A percentile compares a stretch with the other conserved stretches of the same genome.
Evolutionary conservation across 2,888 invertebrate species (phyloP).

Genomic region (Phyllotreta striolata): DNA sequence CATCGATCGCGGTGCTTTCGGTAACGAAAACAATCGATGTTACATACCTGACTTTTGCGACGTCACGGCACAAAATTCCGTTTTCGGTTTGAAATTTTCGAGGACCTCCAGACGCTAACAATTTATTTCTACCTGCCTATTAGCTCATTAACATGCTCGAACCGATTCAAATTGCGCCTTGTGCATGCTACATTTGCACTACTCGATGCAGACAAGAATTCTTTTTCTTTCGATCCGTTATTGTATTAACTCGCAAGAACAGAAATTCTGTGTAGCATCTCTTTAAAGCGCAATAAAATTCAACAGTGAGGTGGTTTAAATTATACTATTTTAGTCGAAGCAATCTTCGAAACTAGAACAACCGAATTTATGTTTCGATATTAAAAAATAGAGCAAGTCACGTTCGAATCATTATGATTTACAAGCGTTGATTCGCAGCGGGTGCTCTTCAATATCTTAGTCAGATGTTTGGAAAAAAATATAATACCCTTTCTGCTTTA

Average conservation of each 20-base stretch:
- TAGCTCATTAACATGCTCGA: conserved; percentile 30
- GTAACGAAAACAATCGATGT: conserved; percentile 44
- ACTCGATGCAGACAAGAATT: too few relatives aligned
- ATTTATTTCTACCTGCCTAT: conserved; percentile 29
- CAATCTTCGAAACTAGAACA: conserved; percentile 6
- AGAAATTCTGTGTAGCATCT: too few relatives aligned
- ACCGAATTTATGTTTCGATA: neutral
- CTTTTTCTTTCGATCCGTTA: too few relatives aligned
- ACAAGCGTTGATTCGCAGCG: conserved; percentile 11
- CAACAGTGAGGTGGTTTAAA: too few relatives aligned
- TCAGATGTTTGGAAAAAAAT: conserved; percentile 13
- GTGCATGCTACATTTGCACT: conserved; percentile 8
- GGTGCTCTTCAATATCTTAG: conserved; percentile 12
- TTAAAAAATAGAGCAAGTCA: conserved; percentile 12
- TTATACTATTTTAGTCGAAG: too few relatives aligned
- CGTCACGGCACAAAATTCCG: conserved; percentile 41
- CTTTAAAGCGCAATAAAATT: too few relatives aligned
- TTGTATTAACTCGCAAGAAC: too few relatives aligned
- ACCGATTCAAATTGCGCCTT: conserved; percentile 26
- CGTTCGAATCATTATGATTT: conserved; percentile 12
- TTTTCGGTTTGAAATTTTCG: conserved; percentile 40
- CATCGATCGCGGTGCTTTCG: conserved; percentile 48
- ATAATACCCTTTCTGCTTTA: conserved; percentile 16
- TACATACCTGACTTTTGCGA: conserved; percentile 46
- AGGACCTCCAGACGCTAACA: conserved; percentile 13